Evolutionary conservation across 2,113 vertebrate species (phyloP).

Genomic region (Laticauda colubrina): DNA sequence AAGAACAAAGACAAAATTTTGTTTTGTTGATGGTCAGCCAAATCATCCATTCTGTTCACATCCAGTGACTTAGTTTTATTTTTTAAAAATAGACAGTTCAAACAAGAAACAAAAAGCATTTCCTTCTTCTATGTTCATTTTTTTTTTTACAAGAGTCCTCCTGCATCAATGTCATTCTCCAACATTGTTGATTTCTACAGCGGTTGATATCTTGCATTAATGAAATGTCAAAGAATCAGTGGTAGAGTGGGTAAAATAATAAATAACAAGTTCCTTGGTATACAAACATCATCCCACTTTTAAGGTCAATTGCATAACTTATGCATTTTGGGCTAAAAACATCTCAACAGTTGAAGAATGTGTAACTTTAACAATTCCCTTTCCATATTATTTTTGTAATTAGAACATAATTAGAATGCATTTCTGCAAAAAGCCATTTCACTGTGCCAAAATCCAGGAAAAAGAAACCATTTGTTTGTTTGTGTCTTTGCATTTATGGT

Average conservation of each 20-base stretch:
- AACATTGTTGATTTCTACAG: background rate
- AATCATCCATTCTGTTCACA: background rate
- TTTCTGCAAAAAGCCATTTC: background rate
- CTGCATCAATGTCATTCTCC: background rate
- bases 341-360: background rate
- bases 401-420: background rate
- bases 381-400: background rate
- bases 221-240: background rate
- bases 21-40: background rate
- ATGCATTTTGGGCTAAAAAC: background rate
- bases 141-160: background rate
- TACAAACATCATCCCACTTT: background rate
- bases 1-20: constrained; percentile 27
- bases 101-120: background rate
- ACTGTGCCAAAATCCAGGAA: background rate
- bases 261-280: background rate
- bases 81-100: background rate
- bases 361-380: background rate
- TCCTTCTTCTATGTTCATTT: background rate
- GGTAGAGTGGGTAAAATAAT: background rate
- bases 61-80: background rate
- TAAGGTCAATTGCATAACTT: background rate
- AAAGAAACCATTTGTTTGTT: constrained; percentile 7
- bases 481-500: background rate
- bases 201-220: background rate